Evolutionary conservation across 2,113 vertebrate species (phyloP).

Genomic region (Platysternon megacephalum): DNA sequence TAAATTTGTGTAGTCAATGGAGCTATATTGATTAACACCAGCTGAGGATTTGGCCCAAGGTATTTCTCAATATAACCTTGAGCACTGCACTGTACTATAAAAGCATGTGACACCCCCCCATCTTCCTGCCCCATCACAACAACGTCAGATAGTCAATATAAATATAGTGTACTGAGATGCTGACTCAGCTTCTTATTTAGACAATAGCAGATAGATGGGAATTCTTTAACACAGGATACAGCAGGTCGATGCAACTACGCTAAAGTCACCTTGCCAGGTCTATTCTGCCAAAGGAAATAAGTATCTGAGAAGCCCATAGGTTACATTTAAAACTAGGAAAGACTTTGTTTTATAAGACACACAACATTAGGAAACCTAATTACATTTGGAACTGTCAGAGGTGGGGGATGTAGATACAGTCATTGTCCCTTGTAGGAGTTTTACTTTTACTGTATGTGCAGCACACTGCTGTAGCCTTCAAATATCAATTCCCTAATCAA

Average conservation of each 20-base stretch:
- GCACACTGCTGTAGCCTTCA: neutral
- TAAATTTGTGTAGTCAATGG: neutral
- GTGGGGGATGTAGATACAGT: neutral
- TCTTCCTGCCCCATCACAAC: neutral
- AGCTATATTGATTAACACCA: neutral
- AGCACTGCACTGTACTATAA: neutral
- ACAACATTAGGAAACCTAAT: neutral
- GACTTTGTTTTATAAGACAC: neutral
- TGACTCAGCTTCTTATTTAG: conserved; percentile 42
- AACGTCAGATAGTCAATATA: conserved; percentile 23
- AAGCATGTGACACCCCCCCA: neutral
- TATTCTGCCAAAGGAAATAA: neutral
- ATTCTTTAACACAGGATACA: conserved; percentile 44
- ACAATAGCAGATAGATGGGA: conserved; percentile 14
- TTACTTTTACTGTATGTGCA: neutral
- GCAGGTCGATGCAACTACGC: conserved; percentile 7
- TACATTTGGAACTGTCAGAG: neutral
- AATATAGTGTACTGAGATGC: conserved; percentile 1
- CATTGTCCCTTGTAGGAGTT: neutral
- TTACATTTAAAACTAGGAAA: neutral
- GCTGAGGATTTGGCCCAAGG: neutral
- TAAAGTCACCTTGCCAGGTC: conserved; percentile 48
- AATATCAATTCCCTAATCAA: neutral
- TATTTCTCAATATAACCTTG: neutral
- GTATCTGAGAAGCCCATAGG: neutral